Base-by-base conservation (phyloP, 1,140 invertebrate genomes). In the Sarcophaga peregrina region DNA sequence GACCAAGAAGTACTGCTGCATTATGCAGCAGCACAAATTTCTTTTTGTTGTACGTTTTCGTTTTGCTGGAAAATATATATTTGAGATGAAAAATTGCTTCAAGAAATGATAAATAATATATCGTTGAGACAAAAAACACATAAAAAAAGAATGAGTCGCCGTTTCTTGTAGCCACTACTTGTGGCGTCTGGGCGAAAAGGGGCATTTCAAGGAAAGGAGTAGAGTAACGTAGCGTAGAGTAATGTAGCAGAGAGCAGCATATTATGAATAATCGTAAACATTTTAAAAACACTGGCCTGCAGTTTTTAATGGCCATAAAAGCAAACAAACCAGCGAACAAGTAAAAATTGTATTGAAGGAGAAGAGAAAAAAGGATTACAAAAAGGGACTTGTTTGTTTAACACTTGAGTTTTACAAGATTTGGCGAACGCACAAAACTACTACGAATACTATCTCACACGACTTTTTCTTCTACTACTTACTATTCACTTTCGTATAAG, bases 51-150 rank as follows among this genome's bases (percentile, higher is more conserved):
- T 72, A 72, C 37, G 15, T 72, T 82, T 10, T 72, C 45, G 17
- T 8, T 50, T 20, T 82, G 7, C 8, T 62, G 54, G 10, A 15
- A 37, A 75, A 72, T 50, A 5, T 48, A 5, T 48, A 47, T 62
- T 48, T 74, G 37, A 72, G 5, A 82, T 88, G 87, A 88, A 86
- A 88, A 88, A 88, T 88, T 87, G 84, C 86, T 68, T 72, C 47
- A 80, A 13, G 72, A 25, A 88, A 88, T 88, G 87, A 88, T 88
- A 88, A 88, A 88, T 88, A 87, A 88, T 83, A 83, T 74, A 83
- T 58, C 87, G 81, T 84, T 84, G 85, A 84, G 62, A 37, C 25
- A 4, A 37, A 68, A 68, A 75, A 75, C 48, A 84, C 81, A 84
- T 84, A 82, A 84, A 84, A 84, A 84, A 78, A 37, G 25, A 37